A percentile compares a stretch with the other conserved stretches of the same genome.
phyloP scores from a whole-genome alignment of 1,140 invertebrate species.

The Triops cancriformis region DNA sequence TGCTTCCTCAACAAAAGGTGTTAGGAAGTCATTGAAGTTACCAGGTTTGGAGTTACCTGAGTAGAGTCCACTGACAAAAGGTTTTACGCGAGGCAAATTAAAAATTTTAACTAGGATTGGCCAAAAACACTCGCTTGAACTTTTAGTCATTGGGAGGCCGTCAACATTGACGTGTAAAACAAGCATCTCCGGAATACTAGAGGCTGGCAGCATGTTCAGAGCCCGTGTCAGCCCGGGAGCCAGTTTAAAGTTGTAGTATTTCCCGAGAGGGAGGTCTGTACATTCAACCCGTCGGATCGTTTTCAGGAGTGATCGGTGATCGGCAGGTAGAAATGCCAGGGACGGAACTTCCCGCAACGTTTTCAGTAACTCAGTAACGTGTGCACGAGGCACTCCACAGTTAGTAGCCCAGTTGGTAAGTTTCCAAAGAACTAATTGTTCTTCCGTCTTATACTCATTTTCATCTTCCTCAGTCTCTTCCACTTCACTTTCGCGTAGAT shows the following conservation, averaged over 20 bases:
- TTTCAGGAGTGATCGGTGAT: background rate
- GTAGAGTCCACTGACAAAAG: slow-evolving; percentile 32
- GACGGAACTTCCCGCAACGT: background rate
- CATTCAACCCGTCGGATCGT: background rate
- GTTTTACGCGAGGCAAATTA: background rate
- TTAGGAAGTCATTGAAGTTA: no score
- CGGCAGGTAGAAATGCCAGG: background rate
- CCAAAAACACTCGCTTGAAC: slow-evolving; percentile 27
- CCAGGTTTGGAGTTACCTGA: no score
- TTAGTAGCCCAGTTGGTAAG: background rate
- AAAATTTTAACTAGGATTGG: slow-evolving; percentile 32
- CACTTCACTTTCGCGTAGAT: no score
- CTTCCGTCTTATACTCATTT: no score
- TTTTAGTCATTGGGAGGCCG: background rate
- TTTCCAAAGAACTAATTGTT: no score
- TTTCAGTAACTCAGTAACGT: background rate
- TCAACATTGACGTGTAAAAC: no score
- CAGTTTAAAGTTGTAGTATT: background rate
- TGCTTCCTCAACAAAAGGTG: no score
- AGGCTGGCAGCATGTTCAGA: no score
- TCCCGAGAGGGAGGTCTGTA: background rate
- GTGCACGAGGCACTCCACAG: background rate
- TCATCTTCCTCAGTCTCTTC: no score
- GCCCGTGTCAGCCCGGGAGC: background rate
- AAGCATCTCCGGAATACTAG: no score